A percentile compares a stretch with the other conserved stretches of the same genome.
Conservation (phyloP, 2,888 invertebrate genomes). For the Priocnemis perturbator region DNA sequence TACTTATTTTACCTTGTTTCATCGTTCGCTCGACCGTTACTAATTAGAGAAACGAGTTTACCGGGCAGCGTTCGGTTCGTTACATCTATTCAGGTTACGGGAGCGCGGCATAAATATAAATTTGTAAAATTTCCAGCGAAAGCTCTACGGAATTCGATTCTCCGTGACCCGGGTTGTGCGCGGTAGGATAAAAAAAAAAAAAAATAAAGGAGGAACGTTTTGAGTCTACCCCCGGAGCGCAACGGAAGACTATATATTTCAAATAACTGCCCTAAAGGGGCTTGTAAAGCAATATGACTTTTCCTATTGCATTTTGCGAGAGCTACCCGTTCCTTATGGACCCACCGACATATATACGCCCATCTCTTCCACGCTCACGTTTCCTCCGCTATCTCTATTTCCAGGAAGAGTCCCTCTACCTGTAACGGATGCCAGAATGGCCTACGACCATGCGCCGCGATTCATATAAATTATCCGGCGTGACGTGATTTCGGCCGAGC, state of each 20-base stretch:
- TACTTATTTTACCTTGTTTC: too few relatives aligned
- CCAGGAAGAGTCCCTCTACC: background rate
- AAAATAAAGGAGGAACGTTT: background rate
- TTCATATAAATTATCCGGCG: slow-evolving; percentile 46
- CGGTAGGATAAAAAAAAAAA: too few relatives aligned
- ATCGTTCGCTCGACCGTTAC: too few relatives aligned
- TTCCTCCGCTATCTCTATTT: slow-evolving; percentile 1
- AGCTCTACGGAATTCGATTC: too few relatives aligned
- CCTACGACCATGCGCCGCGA: slow-evolving; percentile 29
- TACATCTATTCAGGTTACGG: too few relatives aligned
- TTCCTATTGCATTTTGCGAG: slow-evolving; percentile 8
- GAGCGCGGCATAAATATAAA: background rate
- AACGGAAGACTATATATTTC: slow-evolving; percentile 1
- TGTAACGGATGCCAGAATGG: slow-evolving; percentile 38
- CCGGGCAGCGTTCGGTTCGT: too few relatives aligned
- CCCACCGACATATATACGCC: slow-evolving; percentile 17
- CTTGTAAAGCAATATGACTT: slow-evolving; percentile 30
- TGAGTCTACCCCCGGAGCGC: background rate
- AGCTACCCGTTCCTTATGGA: slow-evolving; percentile 6
- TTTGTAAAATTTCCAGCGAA: background rate
- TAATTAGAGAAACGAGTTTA: too few relatives aligned
- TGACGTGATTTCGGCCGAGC: slow-evolving; percentile 43
- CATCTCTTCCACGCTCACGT: slow-evolving; percentile 1
- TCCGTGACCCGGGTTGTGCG: too few relatives aligned
- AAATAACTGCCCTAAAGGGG: slow-evolving; percentile 28